These are phyloP conservation scores for Cavia aperea DNA, from an alignment of 2,113 vertebrate species.

Conservation along the genomic window DNA sequence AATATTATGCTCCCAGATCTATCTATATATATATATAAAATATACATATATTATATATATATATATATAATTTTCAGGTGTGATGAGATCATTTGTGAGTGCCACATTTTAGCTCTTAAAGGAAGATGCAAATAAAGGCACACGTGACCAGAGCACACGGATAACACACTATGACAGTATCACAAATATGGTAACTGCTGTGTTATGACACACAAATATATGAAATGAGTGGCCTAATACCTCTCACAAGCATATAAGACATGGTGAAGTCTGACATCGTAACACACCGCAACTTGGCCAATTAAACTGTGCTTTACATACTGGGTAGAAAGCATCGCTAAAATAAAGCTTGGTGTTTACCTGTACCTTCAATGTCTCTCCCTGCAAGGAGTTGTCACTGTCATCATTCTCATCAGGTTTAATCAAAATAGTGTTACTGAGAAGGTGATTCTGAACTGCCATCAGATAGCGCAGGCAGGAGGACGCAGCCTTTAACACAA, in stretches of 20 bases:
- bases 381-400: slow-evolving; percentile 99
- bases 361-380: slow-evolving; percentile 99
- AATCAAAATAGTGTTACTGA: slow-evolving; percentile 98
- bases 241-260: neutral
- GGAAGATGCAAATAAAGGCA: slow-evolving; percentile 50
- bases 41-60: neutral
- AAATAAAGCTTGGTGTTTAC: slow-evolving; percentile 97
- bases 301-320: slow-evolving; percentile 48
- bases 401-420: slow-evolving; percentile 95
- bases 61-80: slow-evolving; percentile 2
- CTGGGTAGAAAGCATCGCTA: slow-evolving; percentile 77
- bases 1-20: neutral
- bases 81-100: slow-evolving; percentile 46
- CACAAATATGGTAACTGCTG: slow-evolving; percentile 37
- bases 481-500: slow-evolving; percentile 90
- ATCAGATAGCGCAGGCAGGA: slow-evolving; percentile 97
- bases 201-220: slow-evolving; percentile 45
- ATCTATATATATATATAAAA: neutral
- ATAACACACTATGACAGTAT: slow-evolving; percentile 46
- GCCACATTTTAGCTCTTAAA: slow-evolving; percentile 35
- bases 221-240: slow-evolving; percentile 36
- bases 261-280: slow-evolving; percentile 39
- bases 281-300: slow-evolving; percentile 16
- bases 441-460: slow-evolving; percentile 99
- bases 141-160: slow-evolving; percentile 45